Evolutionary conservation across 2,797 vertebrate species (phyloP), one percentile per base, ranked within the genome.

Genomic region (Falco peregrinus): DNA sequence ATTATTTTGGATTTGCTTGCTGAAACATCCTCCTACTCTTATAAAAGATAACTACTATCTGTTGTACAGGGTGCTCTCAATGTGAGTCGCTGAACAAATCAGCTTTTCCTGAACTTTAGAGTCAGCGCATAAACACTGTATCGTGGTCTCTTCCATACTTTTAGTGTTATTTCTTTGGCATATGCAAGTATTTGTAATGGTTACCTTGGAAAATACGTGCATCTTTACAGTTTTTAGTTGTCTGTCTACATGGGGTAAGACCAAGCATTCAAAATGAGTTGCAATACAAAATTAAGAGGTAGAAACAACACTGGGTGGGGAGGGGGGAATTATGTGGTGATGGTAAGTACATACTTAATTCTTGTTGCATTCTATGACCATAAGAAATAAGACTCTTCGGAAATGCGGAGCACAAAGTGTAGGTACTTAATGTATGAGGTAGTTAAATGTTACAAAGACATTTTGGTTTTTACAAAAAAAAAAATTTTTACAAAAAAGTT

Each of bases 131-230:
- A 14, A 73, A 48, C 21, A 0, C 16, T 31, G 37, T 41, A 24
- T 7, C 21, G 0, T 1, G 37, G 77, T 29, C 65, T 64, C 10
- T 29, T n/a, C 69, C 2, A 0, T 57, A 24, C 41, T 56, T n/a
- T 26, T 25, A 45, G 53, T 28, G 69, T 76, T 59, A 1, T 51
- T 12, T 47, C 69, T 78, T 26, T 7, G 21, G 69, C 1, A 7
- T 24, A 4, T 28, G 35, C 20, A 21, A 18, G 17, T 22, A 16
- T 76, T 79, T 82, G 67, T 43, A 37, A 0, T 61, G 31, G 25
- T 67, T 37, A 39, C 73, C 35, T 47, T 39, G 54, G 70, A 76
- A 79, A 59, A 69, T 12, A 6, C 0, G 8, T n/a, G 57, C 8
- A 10, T 59, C 50, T 47, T 29, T 31, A 33, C 29, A 4, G 21